Base-by-base conservation (phyloP, 2,113 vertebrate genomes). In the Phainopepla nitens region DNA sequence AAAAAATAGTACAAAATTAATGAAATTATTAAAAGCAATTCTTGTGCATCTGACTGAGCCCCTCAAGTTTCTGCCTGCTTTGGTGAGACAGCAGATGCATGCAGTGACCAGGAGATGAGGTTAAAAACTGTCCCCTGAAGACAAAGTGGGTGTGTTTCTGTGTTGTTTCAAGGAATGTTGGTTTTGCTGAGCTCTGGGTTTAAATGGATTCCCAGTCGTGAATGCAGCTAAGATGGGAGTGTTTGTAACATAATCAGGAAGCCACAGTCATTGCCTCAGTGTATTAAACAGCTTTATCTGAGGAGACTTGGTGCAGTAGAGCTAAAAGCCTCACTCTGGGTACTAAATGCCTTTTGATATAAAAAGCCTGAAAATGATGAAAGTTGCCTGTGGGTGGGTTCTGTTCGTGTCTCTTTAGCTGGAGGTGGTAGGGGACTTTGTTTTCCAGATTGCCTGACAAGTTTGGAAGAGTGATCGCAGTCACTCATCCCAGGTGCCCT, bases 371-470 rank as follows among this genome's bases (percentile, higher is more conserved):
- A 76, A 71, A 90, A 60, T 92, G 15, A 61, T 6, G 56, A 39
- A 86, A 75, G 75, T 86, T 92, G 92, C 92, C 85, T 78, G 90
- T 95, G 93, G 84, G 79, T 81, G 94, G 92, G 75, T 90, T 91
- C 87, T 91, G 73, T 82, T 79, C 4, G 24, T 69, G 69, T 91
- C 36, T 87, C 65, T 82, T 47, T 64, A 82, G 90, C 93, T 96
- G 87, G 84, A 80, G 91, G 91, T 82, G 89, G 78, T 19, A 69
- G 27, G 73, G 75, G 87, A 82, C 87, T 94, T 92, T 78, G 87
- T 89, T 91, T 81, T 75, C 65, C 84, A 94, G 83, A 71, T 64
- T 91, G 81, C 82, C 58, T 91, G 91, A 77, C 84, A 61, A 76
- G 73, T 83, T 82, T 75, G 87, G 58, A 72, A 72, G 35, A 95